Base-by-base conservation (phyloP, 2,113 vertebrate genomes). In the Microcebus griseorufus region DNA sequence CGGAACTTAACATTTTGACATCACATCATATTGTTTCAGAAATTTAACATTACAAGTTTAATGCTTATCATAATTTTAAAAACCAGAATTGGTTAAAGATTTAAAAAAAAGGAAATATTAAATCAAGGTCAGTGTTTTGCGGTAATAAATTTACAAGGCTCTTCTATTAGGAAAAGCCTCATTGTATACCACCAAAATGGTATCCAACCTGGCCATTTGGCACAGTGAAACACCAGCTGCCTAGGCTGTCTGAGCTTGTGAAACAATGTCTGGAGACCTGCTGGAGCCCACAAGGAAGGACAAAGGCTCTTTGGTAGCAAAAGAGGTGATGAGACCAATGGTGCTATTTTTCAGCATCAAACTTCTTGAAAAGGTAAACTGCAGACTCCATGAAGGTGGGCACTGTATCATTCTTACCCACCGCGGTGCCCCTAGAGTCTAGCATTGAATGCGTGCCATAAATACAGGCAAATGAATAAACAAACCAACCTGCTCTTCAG, bases 301-400 rank as follows among this genome's bases (percentile, higher is more conserved):
- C 13, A 55, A 69, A 65, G 32, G 5, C 27, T 81, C n/a, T 79
- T 58, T 62, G 2, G 42, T 8, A 51, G 22, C n/a, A 92, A 88
- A 89, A 84, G 27, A 83, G 18, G 29, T 11, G 12, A 64, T 34
- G 9, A 96, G 48, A 62, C 27, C 32, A 80, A 32, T 1, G 3
- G 13, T 76, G n/a, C 20, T 76, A 10, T 64, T 42, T 79, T 78
- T 64, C 29, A 93, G 58, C 64, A 53, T 9, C 23, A 2, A 78
- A 45, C 55, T 62, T 88, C 64, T 39, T 90, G 37, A 84, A 92
- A 93, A 92, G 37, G 69, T 70, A 84, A 84, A 95, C 6, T 25
- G 20, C 6, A 58, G 65, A 3, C 10, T 90, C 32, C 16, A 5
- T 29, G 29, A 87, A 95, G 37, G 32, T 5, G 29, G 18, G 11